Evolutionary conservation across 2,113 vertebrate species (phyloP), one percentile per base, ranked within the genome.

Genomic region (Cinclus mexicanus): DNA sequence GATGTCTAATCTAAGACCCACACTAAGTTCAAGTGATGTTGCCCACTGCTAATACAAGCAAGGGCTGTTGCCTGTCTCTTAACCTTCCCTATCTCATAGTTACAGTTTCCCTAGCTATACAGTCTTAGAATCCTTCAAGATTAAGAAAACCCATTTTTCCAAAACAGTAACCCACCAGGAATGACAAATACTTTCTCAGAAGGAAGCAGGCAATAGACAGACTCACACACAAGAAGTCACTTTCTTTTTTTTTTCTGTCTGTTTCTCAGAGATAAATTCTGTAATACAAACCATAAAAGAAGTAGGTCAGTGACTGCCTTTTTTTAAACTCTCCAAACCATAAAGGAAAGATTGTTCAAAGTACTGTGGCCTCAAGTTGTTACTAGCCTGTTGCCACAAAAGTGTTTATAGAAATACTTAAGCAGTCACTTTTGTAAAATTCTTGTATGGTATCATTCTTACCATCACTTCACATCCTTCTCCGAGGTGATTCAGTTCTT

Each of bases 401-500:
- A 67, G 21, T 57, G 46, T 94, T 94, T 96, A 63, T 37, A 92
- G 60, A 86, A 94, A 64, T 59, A 92, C 17, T 78, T 80, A 37
- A 60, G 76, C 52, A 68, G 87, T 77, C 79, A 68, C 52, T 96
- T 96, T 74, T 74, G 60, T 90, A 72, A 95, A 77, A 56, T 49
- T 94, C 42, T 83, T 85, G 31, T 74, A 31, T 81, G 56, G 71
- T 85, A 90, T 95, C 55, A 88, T 79, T 87, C 74, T 91, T 55
- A 83, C 55, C 91, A 84, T 41, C 93, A 82, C 55, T 95, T 93
- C 64, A 94, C 63, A 87, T 91, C 71, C 93, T 90, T 74, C 83
- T 93, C 47, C 68, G 68, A 56, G 83, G 67, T 96, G 94, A 96
- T 89, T 96, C 95, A 97, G 56, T 83, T 44, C 93, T 95, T 89